A percentile compares a stretch with the other conserved stretches of the same genome.
phyloP scores from a whole-genome alignment of 2,113 vertebrate genomes.

The Thinocorus orbignyianus region DNA sequence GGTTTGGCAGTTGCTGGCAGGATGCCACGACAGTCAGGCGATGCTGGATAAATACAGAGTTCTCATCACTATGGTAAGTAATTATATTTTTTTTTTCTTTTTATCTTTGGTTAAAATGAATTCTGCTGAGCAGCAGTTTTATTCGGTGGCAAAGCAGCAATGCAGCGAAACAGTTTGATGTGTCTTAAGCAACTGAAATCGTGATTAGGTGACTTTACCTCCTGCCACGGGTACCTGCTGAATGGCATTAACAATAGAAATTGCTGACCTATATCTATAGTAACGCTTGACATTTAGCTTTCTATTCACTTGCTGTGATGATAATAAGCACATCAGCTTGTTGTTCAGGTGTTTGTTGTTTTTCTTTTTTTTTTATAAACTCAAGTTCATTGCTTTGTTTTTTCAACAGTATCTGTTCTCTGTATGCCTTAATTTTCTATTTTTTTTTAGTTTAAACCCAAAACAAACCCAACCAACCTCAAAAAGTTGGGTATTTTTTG shows the following conservation, averaged over 20 bases:
- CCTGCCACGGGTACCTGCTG: background rate
- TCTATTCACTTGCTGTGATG: background rate
- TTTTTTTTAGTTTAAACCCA: background rate
- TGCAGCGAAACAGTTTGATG: background rate
- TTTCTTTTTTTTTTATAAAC: background rate
- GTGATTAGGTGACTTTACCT: background rate
- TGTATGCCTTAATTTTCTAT: background rate
- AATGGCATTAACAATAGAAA: background rate
- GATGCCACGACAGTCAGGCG: conserved; percentile 90
- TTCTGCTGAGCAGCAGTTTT: background rate
- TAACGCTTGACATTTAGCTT: conserved; percentile 7
- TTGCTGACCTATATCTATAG: background rate
- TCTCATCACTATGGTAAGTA: conserved; percentile 95
- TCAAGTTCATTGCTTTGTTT: background rate
- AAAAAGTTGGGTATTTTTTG: background rate
- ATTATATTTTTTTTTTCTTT: background rate
- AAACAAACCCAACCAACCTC: background rate
- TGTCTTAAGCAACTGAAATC: background rate
- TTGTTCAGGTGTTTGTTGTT: background rate
- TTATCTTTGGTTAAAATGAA: background rate
- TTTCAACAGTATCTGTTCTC: background rate
- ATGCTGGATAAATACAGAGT: conserved; percentile 93
- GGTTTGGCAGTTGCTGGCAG: conserved; percentile 95
- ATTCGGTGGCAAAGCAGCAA: background rate
- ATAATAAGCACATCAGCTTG: background rate